Base-by-base conservation (phyloP, 1,140 invertebrate genomes). In the Macrostomum lignano region DNA sequence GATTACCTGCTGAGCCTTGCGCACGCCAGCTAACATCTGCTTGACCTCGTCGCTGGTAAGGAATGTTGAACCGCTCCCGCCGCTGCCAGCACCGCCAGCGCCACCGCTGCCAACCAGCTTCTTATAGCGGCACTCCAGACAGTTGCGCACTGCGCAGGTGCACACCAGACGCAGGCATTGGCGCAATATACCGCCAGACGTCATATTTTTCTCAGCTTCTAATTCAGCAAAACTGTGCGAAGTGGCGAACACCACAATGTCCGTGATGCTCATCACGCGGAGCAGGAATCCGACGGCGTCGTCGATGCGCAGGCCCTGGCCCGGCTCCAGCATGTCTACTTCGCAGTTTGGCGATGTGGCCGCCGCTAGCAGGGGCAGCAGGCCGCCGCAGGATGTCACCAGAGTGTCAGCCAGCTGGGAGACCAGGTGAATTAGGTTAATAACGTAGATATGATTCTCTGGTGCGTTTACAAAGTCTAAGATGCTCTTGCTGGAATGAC, bases 161-260 rank as follows among this genome's bases (percentile, higher is more conserved):
- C 79, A 86, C 45, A 88, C 76, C 74, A 72, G 60, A 58, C 91
- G 61, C 19, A 96, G 64, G 56, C 84, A 91, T 59, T 98, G 91
- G 38, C 88, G 60, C 9, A 98, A 56, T 40, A 98, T 96, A 24
- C 86, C 88, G 17, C 91, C 91, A 46, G 74, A 78, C n/a, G 84
- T 86, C 84, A 96, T 94, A 50, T 93, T 96, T 60, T 96, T 98
- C 53, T 98, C 91, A 1, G 82, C 76, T 60, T 98, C 91, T 21
- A 96, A 60, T 60, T 98, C 88, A 33, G 73, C 74, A 51, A 98
- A 93, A 61, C 86, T 94, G 22, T 88, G 65, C 6, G 79, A 81
- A 46, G 78, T 86, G 31, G 84, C 81, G 63, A 98, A 94, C 39
- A 96, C 82, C 24, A 98, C 65, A 13, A 94, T 78, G 52, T 98